Percentiles rank a stretch among this genome's conserved stretches.
Conservation (phyloP, 1,140 invertebrate species). For the Paraescarpia echinospica region DNA sequence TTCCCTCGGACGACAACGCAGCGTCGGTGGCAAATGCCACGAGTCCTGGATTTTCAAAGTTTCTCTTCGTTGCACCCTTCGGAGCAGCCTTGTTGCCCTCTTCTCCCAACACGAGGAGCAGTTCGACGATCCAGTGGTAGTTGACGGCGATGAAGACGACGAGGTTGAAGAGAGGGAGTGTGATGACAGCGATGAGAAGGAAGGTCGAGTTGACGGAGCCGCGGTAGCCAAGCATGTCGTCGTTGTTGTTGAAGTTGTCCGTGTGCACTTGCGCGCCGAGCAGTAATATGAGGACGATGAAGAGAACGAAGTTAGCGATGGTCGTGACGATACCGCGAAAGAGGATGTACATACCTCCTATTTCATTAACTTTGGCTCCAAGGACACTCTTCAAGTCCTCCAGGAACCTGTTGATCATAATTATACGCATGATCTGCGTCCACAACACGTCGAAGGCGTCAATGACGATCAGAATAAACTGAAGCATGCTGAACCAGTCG, state of each 20-base stretch:
- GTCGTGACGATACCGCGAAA: not conserved
- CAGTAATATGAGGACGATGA: not conserved
- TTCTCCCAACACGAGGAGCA: not conserved
- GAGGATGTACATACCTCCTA: not conserved
- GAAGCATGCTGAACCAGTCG: not conserved
- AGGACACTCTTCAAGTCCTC: not conserved
- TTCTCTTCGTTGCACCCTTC: not conserved
- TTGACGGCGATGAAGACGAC: conserved; percentile 12
- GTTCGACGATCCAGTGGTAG: conserved; percentile 12
- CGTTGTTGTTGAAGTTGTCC: not conserved
- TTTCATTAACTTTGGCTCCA: not conserved
- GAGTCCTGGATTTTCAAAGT: not conserved
- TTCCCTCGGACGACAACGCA: not conserved
- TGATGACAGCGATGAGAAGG: not conserved
- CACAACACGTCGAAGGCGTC: conserved; percentile 14
- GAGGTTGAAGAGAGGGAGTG: conserved; percentile 11
- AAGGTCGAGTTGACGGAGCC: not conserved
- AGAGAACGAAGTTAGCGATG: not conserved
- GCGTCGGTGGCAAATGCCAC: not conserved
- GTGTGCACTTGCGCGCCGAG: conserved; percentile 4
- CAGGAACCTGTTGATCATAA: conserved; percentile 10
- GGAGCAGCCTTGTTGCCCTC: not conserved
- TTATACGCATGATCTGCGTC: conserved; percentile 8
- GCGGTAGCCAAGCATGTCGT: not conserved
- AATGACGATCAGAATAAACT: conserved; percentile 13